These are phyloP conservation scores for Drosophila siamana DNA, from an alignment of 2,888 invertebrate genomes.

Conservation along the genomic window DNA sequence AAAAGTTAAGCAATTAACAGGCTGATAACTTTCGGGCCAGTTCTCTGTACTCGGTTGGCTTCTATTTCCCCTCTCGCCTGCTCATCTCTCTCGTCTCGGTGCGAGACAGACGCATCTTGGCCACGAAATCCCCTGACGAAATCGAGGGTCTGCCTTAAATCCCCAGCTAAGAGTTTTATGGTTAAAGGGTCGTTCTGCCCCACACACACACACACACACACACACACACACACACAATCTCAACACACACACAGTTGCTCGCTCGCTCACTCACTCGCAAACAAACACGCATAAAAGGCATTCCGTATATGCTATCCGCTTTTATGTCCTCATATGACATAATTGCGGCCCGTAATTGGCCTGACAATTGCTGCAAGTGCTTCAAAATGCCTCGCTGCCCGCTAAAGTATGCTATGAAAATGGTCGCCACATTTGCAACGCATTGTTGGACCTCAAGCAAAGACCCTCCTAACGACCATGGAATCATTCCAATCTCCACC, in stretches of 20 bases:
- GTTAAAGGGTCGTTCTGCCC: slow-evolving; percentile 55
- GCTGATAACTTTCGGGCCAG: slow-evolving; percentile 79
- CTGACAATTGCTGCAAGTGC: slow-evolving; percentile 74
- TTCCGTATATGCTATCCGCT: slow-evolving; percentile 31
- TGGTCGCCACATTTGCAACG: slow-evolving; percentile 42
- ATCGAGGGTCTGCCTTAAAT: slow-evolving; percentile 36
- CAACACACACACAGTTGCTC: no score
- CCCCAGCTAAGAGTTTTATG: slow-evolving; percentile 72
- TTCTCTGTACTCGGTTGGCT: slow-evolving; percentile 32
- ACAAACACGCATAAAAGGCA: slow-evolving; percentile 30
- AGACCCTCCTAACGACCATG: neutral
- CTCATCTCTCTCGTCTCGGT: slow-evolving; percentile 3
- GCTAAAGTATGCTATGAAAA: slow-evolving; percentile 71
- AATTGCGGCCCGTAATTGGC: slow-evolving; percentile 77
- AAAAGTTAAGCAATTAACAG: slow-evolving; percentile 84
- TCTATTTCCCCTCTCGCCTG: neutral
- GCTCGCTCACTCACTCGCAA: neutral
- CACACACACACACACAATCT: neutral
- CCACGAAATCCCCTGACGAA: slow-evolving; percentile 16
- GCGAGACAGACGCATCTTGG: slow-evolving; percentile 30
- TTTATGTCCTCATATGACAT: slow-evolving; percentile 77
- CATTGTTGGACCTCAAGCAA: slow-evolving; percentile 40
- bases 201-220: neutral
- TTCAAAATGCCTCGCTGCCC: slow-evolving; percentile 69
- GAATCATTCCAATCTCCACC: slow-evolving; percentile 20